Conservation (phyloP, 2,797 vertebrate genomes). For the Enteromius afrohamiltoni region DNA sequence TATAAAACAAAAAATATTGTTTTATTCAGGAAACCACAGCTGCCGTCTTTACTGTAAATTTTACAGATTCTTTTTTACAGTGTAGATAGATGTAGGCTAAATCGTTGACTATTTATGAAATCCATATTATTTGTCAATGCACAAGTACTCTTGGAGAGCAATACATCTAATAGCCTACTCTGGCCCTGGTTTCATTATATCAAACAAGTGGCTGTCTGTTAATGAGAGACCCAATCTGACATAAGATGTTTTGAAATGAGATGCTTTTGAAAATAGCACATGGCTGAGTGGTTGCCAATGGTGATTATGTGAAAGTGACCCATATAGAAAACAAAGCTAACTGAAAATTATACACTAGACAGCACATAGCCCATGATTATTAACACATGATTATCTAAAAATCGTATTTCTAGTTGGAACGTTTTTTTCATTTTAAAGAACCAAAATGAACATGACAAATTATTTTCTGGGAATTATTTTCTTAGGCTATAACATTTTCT, state of each 20-base stretch:
- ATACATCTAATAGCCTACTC: not conserved
- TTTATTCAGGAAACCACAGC: too few relatives aligned
- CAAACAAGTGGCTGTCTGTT: conserved; percentile 10
- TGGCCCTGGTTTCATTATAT: conserved; percentile 24
- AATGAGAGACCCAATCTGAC: conserved; percentile 22
- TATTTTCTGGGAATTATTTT: not conserved
- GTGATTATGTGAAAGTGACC: conserved; percentile 63
- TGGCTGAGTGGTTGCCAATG: conserved; percentile 55
- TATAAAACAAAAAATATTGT: too few relatives aligned
- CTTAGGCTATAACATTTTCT: not conserved
- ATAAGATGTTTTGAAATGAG: conserved; percentile 40
- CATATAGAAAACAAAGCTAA: conserved; percentile 25
- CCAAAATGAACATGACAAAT: not conserved
- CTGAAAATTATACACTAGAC: not conserved
- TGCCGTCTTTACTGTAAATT: too few relatives aligned
- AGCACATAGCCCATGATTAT: too few relatives aligned
- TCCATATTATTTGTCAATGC: not conserved
- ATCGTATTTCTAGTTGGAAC: not conserved
- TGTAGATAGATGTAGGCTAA: not conserved
- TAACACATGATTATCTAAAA: not conserved
- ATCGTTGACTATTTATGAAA: not conserved
- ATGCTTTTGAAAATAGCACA: conserved; percentile 21
- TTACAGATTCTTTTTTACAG: too few relatives aligned
- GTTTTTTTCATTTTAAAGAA: not conserved
- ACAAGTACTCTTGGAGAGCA: not conserved